A percentile compares a stretch with the other conserved stretches of the same genome.
phyloP scores from a whole-genome alignment of 2,113 vertebrate species.

The Xyliphius kryptos region DNA sequence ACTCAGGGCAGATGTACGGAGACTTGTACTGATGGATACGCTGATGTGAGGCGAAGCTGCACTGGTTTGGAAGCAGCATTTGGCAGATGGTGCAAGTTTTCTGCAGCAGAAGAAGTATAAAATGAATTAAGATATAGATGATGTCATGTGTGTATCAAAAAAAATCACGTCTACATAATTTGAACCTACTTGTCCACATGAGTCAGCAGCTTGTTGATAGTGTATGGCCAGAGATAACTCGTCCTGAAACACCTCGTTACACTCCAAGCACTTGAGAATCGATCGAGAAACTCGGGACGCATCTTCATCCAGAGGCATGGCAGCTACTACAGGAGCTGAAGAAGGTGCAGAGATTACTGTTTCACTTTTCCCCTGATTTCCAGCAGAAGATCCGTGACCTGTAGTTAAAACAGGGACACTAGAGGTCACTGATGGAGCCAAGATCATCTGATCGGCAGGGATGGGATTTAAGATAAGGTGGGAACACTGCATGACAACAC shows the following conservation, averaged over 20 bases:
- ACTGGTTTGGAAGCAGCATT: constrained; percentile 98
- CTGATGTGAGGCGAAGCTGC: constrained; percentile 93
- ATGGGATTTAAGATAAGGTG: constrained; percentile 92
- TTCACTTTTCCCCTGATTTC: constrained; percentile 58
- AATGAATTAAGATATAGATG: no score
- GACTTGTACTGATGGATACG: constrained; percentile 98
- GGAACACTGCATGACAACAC: constrained; percentile 93
- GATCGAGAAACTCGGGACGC: constrained; percentile 77
- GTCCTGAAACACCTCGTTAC: constrained; percentile 86
- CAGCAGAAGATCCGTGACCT: constrained; percentile 48
- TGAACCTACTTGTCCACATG: constrained; percentile 79
- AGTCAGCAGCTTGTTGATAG: constrained; percentile 83
- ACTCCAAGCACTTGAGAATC: constrained; percentile 86
- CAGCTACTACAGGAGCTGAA: constrained; percentile 72
- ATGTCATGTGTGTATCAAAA: no score
- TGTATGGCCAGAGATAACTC: constrained; percentile 84
- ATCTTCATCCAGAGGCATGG: constrained; percentile 89
- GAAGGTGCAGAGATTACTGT: constrained; percentile 78
- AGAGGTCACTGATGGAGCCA: constrained; percentile 60
- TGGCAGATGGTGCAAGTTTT: constrained; percentile 95
- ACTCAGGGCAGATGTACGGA: constrained; percentile 95
- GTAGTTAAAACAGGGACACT: constrained; percentile 39
- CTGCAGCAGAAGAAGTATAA: constrained; percentile 57
- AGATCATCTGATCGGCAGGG: constrained; percentile 90
- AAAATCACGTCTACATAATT: no score